A percentile compares a stretch with the other conserved stretches of the same genome.
Conservation (phyloP, 2,888 invertebrate genomes). For the Harpalus rufipes region DNA sequence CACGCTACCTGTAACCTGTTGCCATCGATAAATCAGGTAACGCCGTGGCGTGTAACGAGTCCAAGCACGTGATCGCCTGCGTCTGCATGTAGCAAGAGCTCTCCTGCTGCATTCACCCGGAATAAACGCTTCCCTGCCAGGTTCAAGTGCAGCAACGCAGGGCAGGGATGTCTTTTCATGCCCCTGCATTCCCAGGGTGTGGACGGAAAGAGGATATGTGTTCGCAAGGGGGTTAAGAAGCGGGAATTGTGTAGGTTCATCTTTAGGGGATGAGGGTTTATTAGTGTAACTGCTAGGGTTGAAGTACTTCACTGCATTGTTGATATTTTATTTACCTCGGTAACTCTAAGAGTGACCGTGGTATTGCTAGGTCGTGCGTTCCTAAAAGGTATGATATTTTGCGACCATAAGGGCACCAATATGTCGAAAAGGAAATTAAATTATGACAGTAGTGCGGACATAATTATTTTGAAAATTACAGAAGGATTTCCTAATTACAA, state of each 20-base stretch:
- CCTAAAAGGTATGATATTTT: too few species aligned
- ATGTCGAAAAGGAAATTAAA: too few species aligned
- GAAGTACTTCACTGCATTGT: background rate
- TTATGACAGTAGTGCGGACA: too few species aligned
- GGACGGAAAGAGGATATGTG: background rate
- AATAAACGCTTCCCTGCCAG: constrained; percentile 52
- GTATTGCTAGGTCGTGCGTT: too few species aligned
- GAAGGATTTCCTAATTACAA: too few species aligned
- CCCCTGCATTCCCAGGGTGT: constrained; percentile 7
- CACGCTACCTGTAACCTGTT: constrained; percentile 55
- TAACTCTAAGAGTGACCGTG: too few species aligned
- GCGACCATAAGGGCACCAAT: too few species aligned
- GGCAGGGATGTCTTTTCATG: background rate
- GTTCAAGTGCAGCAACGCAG: constrained; percentile 15
- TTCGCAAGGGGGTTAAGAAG: background rate
- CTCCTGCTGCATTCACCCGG: constrained; percentile 58
- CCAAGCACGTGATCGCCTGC: constrained; percentile 56
- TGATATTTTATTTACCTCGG: too few species aligned
- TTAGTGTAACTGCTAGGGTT: background rate
- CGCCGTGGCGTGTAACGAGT: constrained; percentile 62
- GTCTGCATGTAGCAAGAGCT: background rate
- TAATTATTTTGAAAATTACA: too few species aligned
- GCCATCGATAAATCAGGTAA: constrained; percentile 61
- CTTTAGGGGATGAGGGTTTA: constrained; percentile 5
- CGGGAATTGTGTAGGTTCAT: background rate